Evolutionary conservation across 2,113 vertebrate species (phyloP).

Genomic region (Arothron firmamentum): DNA sequence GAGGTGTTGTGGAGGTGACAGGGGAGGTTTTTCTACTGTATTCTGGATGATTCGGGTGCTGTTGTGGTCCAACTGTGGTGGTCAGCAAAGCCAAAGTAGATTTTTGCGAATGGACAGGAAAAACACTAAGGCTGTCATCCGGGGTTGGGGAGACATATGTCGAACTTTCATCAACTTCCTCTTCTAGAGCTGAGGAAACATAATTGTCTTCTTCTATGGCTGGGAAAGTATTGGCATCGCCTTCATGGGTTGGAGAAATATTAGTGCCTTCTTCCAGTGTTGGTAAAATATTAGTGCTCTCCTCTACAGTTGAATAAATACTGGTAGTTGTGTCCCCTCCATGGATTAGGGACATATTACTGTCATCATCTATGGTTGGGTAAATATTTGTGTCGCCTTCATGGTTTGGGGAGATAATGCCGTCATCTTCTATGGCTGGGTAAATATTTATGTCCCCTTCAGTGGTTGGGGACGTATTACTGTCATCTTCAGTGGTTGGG

Average conservation of each 20-base stretch:
- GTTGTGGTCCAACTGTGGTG: slow-evolving; percentile 50
- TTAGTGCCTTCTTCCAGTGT: not conserved
- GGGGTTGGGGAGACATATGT: not conserved
- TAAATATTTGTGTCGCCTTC: not conserved
- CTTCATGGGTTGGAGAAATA: slow-evolving; percentile 1
- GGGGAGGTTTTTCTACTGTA: slow-evolving; percentile 38
- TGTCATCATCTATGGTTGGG: slow-evolving; percentile 8
- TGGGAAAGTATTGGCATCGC: not conserved
- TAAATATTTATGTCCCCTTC: not conserved
- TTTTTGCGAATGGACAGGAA: slow-evolving; percentile 49
- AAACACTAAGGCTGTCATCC: slow-evolving; percentile 36
- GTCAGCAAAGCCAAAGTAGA: slow-evolving; percentile 41
- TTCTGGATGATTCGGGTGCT: slow-evolving; percentile 54
- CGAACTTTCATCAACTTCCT: not conserved
- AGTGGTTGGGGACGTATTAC: not conserved
- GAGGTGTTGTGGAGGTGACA: slow-evolving; percentile 22
- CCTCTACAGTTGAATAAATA: not conserved
- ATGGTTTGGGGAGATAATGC: not conserved
- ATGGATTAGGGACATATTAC: not conserved
- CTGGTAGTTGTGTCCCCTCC: not conserved
- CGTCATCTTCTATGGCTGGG: not conserved
- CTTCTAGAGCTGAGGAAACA: not conserved
- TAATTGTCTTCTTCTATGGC: slow-evolving; percentile 3
- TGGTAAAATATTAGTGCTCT: not conserved
- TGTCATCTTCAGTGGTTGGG: slow-evolving; percentile 5